Evolutionary conservation across 2,797 vertebrate genomes (phyloP).

Genomic region (Pseudochirops cupreus): DNA sequence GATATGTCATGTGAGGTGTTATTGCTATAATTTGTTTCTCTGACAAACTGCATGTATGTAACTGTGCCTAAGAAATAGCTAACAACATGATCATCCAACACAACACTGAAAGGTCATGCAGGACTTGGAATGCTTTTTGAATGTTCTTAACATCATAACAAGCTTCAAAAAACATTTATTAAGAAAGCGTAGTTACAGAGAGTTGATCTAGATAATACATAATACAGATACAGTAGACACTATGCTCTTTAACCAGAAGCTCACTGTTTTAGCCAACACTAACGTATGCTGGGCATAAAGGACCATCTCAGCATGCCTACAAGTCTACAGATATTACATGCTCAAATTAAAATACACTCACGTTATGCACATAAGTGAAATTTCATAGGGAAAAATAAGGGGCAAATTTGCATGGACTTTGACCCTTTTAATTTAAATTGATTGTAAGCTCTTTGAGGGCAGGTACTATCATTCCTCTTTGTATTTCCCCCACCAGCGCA

Average conservation of each 20-base stretch:
- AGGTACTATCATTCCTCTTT: not conserved
- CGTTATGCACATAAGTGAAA: not conserved
- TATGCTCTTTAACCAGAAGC: not conserved
- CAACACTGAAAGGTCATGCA: not conserved
- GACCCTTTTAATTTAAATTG: not conserved
- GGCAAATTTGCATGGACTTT: not conserved
- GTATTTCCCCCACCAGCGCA: not conserved
- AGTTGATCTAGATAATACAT: accelerated
- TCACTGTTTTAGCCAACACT: not conserved
- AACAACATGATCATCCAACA: not conserved
- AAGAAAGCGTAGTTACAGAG: accelerated
- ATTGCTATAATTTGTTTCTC: not conserved
- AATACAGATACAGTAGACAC: not conserved
- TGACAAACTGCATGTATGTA: slow-evolving; percentile 24
- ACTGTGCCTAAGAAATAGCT: not conserved
- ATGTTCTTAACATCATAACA: not conserved
- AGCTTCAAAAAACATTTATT: not conserved
- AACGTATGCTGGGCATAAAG: not conserved
- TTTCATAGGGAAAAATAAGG: not conserved
- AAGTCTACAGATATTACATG: not conserved
- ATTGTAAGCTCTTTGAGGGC: not conserved
- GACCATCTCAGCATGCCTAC: accelerated
- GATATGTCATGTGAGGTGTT: not conserved
- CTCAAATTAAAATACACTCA: not conserved
- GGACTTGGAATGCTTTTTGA: slow-evolving; percentile 2